phyloP scores from a whole-genome alignment of 2,888 invertebrate species.

The Argynnis bischoffii region DNA sequence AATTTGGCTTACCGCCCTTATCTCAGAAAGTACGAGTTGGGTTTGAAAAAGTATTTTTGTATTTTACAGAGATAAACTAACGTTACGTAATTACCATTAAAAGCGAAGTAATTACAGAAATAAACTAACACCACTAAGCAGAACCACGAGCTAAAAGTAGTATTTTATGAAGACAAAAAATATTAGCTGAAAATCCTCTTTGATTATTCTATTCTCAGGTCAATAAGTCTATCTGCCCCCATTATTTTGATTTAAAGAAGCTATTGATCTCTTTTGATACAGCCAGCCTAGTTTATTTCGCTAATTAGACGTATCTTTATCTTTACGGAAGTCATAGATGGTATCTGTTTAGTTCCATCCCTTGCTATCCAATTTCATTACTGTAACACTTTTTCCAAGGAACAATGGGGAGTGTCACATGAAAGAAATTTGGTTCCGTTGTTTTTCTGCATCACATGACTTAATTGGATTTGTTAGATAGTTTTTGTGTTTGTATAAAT shows the following conservation, averaged over 20 bases:
- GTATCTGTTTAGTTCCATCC: slow-evolving; percentile 56
- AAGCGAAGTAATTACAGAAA: no score
- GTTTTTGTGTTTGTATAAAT: slow-evolving; percentile 21
- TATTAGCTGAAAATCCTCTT: no score
- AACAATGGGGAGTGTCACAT: slow-evolving; percentile 46
- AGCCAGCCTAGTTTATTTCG: slow-evolving; percentile 55
- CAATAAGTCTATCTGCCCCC: neutral
- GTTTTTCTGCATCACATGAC: slow-evolving; percentile 36
- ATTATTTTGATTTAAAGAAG: neutral
- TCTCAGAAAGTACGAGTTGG: no score
- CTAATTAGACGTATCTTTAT: slow-evolving; percentile 60
- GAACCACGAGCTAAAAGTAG: no score
- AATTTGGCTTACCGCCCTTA: no score
- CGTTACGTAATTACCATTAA: no score
- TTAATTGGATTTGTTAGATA: slow-evolving; percentile 41
- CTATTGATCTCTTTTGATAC: neutral
- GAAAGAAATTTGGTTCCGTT: slow-evolving; percentile 19
- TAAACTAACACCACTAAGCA: no score
- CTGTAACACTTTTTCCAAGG: slow-evolving; percentile 53
- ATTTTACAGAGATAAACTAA: no score
- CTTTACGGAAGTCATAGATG: slow-evolving; percentile 49
- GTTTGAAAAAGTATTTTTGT: no score
- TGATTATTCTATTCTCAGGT: no score
- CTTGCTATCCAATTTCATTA: slow-evolving; percentile 66
- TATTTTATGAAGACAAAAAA: no score